These are phyloP conservation scores for Corythornis madagascariensis DNA, from an alignment of 2,113 vertebrate genomes.

Conservation along the genomic window DNA sequence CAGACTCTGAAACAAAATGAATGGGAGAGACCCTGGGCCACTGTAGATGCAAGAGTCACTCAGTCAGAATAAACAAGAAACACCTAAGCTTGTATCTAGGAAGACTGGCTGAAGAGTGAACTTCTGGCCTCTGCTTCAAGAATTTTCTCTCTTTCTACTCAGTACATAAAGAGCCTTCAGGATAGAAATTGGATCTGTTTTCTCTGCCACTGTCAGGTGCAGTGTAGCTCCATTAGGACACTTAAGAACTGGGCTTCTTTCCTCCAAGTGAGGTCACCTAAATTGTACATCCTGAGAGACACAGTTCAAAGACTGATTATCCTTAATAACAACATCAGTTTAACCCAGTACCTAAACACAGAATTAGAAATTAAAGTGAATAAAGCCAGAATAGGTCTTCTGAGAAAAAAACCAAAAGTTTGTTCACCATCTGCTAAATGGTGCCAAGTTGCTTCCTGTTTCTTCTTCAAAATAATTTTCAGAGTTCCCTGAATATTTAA, in stretches of 20 bases:
- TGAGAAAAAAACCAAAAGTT: background rate
- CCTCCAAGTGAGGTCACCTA: background rate
- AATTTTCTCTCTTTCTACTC: background rate
- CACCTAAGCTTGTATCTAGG: background rate
- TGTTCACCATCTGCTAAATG: background rate
- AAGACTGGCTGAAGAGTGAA: background rate
- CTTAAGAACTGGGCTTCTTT: background rate
- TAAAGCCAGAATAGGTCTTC: background rate
- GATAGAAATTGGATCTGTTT: background rate
- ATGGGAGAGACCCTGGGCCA: background rate
- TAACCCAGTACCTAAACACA: background rate
- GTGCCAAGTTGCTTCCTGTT: background rate
- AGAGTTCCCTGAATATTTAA: background rate
- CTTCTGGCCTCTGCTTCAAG: background rate
- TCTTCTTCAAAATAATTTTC: background rate
- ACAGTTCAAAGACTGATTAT: background rate
- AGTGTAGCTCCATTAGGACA: background rate
- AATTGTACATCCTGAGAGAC: background rate
- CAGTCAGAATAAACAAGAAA: background rate
- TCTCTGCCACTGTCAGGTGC: background rate
- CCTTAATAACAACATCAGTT: background rate
- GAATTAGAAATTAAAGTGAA: background rate
- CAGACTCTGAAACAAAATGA: conserved; percentile 1
- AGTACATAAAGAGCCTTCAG: background rate
- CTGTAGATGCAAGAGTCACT: background rate